Percentiles rank a stretch among this genome's conserved stretches.
phyloP scores from a whole-genome alignment of 2,113 vertebrate genomes.

The Scomber colias region DNA sequence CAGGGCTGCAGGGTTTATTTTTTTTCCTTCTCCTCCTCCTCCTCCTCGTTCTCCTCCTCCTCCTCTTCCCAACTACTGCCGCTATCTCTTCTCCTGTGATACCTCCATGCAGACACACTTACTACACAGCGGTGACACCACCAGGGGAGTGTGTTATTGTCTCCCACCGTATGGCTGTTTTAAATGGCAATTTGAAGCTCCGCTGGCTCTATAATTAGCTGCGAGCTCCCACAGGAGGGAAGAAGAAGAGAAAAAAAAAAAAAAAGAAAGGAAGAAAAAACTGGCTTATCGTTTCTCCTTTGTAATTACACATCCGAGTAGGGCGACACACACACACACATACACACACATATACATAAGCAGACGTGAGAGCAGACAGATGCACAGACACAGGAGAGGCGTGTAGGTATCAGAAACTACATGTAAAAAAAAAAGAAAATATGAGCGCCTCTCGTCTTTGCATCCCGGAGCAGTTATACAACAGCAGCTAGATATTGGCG shows the following conservation, averaged over 20 bases:
- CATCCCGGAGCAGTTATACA: conserved; percentile 11
- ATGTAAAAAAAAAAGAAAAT: conserved; percentile 31
- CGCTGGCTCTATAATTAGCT: conserved; percentile 86
- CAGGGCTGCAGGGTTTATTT: conserved; percentile 23
- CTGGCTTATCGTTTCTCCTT: conserved; percentile 82
- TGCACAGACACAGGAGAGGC: conserved; percentile 53
- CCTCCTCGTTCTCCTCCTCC: no score
- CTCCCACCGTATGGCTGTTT: conserved; percentile 84
- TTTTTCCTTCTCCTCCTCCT: not conserved
- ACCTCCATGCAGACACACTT: conserved; percentile 60
- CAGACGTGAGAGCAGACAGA: conserved; percentile 65
- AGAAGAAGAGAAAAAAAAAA: conserved; percentile 9
- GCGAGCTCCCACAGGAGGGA: conserved; percentile 81
- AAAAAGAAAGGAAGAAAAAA: conserved; percentile 24
- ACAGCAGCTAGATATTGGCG: conserved; percentile 44
- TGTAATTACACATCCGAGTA: conserved; percentile 85
- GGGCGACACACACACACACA: conserved; percentile 66
- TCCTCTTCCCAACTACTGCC: conserved; percentile 1
- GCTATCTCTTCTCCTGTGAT: conserved; percentile 41
- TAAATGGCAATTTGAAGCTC: conserved; percentile 88
- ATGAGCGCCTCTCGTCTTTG: conserved; percentile 29
- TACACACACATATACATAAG: conserved; percentile 64
- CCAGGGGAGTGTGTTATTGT: conserved; percentile 82
- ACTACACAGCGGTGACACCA: conserved; percentile 64
- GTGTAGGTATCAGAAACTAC: conserved; percentile 22